Evolutionary conservation across 2,888 invertebrate species (phyloP), one percentile per base, ranked within the genome.

Genomic region (Dasysyrphus tricinctus): DNA sequence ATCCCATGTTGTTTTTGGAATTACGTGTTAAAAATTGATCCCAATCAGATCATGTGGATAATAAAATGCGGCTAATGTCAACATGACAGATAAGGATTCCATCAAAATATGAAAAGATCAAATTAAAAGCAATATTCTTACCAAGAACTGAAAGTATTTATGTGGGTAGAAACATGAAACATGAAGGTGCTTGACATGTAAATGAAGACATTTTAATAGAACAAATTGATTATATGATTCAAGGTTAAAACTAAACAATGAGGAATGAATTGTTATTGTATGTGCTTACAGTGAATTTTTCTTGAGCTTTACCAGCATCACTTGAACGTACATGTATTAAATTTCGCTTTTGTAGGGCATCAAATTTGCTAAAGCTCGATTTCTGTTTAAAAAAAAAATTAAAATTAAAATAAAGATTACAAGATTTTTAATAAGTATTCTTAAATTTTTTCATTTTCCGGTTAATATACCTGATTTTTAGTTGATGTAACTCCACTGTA

Each of bases 361-460:
- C 96, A 91, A 96, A 96, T 93, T 96, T 96, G 91, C 94, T 95
- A 92, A 96, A 96, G 92, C 96, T 96, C 88, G 95, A 95, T 93
- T 95, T 96, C 96, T 96, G 88, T 44, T 88, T 85, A 80, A 69
- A 69, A 65, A 77, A 88, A 11, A n/a, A 16, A 73, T 67, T 63
- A 80, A 24, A 79, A 73, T 65, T 39, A 1, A 39, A 51, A 56
- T 32, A 14, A 54, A 69, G 2, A 34, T 9, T 19, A 1, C 12
- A 16, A 47, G 8, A n/a, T 47, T 47, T 16, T 19, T 19, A 4
- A 2, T 24, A 24, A 24, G 24, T 24, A 24, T 24, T 24, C 24
- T 24, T 24, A 3, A 24, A 3, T 24, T 24, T 3, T 24, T 24
- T 2, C 1, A 24, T 24, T 24, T 24, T 24, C 24, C 3, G 24